Base-by-base conservation (phyloP, 2,888 invertebrate species). In the Neuroscelio doddi region DNA sequence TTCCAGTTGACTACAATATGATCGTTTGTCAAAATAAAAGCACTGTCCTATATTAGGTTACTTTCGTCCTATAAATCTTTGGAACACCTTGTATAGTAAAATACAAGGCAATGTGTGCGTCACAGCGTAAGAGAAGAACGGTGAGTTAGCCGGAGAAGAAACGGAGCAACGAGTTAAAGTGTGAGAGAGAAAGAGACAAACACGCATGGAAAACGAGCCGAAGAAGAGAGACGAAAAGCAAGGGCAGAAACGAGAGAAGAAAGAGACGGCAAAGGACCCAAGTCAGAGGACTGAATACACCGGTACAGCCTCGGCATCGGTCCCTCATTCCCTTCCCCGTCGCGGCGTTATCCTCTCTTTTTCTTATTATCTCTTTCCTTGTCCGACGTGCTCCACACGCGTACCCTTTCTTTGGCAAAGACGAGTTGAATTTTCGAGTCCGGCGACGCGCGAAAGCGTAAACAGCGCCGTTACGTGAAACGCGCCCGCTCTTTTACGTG, bases 61-160 rank as follows among this genome's bases (percentile, higher is more conserved):
- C 55, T 39, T 30, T 53, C 51, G 21, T 41, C 21, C 29, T 38
- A 38, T 38, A 45, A 15, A 26, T 46, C 59, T 52, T 59, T 59
- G 51, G 59, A 52, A 53, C 59, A 59, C 59, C 59, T 59, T 46
- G 59, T 59, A 59, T 52, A 59, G 45, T 39, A 51, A 38, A 17
- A 15, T 47, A 51, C 47, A 46, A 42, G 34, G 29, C 55, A 15
- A 2, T 5, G 41, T 57, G 36, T 57, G 56, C 56, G 56, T 57
- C 32, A 17, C 26, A 39, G 58, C 45, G 38, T 39, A 58, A 12
- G 14, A 3, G 34, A 10, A 7, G 38, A 38, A 38, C 21, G 21
- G 5, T 5, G 21, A 21, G 21, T 21, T 50, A 29, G 45, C 21
- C 30, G 45, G 14, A 57, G 38, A 52, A 41, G 46, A 46, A 39